Evolutionary conservation across 2,888 invertebrate genomes (phyloP).

Genomic region (Dicycla oo): DNA sequence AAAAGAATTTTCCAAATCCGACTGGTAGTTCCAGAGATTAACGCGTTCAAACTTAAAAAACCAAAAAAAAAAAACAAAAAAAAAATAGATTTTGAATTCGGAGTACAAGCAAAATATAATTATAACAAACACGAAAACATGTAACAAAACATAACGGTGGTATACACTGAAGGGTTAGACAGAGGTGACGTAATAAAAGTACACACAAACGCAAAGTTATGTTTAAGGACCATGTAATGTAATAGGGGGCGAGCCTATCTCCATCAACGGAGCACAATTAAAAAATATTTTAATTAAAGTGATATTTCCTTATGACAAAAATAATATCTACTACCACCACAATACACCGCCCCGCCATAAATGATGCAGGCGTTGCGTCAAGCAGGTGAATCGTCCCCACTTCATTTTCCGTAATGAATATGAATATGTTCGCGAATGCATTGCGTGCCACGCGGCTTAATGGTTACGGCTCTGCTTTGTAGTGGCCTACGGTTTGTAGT

Average conservation of each 20-base stretch:
- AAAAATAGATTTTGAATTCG: not conserved
- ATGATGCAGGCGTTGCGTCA: conserved; percentile 68
- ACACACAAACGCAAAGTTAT: not conserved
- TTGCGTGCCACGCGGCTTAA: conserved; percentile 51
- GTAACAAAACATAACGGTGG: not conserved
- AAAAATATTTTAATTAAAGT: too few species aligned
- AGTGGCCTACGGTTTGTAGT: conserved; percentile 28
- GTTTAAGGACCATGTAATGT: too few species aligned
- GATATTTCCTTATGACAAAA: not conserved
- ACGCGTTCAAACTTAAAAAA: too few species aligned
- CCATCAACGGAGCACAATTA: not conserved
- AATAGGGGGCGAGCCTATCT: too few species aligned
- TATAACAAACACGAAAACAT: too few species aligned
- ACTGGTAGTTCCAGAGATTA: too few species aligned
- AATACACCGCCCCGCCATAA: conserved; percentile 59
- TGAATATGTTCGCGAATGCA: conserved; percentile 60
- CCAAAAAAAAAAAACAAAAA: too few species aligned
- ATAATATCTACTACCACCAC: conserved; percentile 19
- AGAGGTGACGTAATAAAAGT: not conserved
- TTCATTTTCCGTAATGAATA: conserved; percentile 68
- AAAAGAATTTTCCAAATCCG: too few species aligned
- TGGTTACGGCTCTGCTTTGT: conserved; percentile 33
- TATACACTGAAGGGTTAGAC: not conserved
- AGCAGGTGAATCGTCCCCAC: conserved; percentile 67
- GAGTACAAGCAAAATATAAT: too few species aligned